Evolutionary conservation across 2,888 invertebrate genomes (phyloP).

Genomic region (Melipona bicolor): DNA sequence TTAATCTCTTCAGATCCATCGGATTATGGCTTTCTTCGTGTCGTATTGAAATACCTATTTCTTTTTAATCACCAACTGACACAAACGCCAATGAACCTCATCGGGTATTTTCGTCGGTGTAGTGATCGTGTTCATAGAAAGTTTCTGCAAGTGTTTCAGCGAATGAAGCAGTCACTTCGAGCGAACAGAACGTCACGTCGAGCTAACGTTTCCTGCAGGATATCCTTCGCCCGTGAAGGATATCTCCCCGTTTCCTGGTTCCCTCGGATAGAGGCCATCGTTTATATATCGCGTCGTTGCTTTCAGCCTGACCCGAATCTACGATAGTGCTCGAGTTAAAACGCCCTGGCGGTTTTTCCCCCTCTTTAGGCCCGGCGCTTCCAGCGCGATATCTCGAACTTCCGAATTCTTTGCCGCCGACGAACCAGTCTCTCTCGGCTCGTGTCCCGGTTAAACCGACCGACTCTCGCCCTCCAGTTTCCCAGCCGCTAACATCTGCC

Average conservation of each 20-base stretch:
- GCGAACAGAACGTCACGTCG: constrained; percentile 20
- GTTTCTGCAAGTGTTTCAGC: not conserved
- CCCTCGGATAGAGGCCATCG: constrained; percentile 22
- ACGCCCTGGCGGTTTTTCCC: constrained; percentile 39
- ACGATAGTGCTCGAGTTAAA: constrained; percentile 64
- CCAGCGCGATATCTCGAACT: constrained; percentile 69
- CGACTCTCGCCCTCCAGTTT: constrained; percentile 73
- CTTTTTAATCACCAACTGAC: accelerated
- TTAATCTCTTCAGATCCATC: not conserved
- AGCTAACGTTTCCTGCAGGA: constrained; percentile 7
- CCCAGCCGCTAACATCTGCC: constrained; percentile 60
- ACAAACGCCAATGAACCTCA: not conserved
- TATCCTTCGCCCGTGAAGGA: constrained; percentile 22
- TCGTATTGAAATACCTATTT: not conserved
- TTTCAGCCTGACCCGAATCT: constrained; percentile 69
- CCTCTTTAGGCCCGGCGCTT: constrained; percentile 49
- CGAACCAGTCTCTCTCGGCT: constrained; percentile 63
- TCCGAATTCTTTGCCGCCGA: constrained; percentile 61
- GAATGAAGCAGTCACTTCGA: constrained; percentile 21
- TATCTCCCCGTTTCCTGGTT: not conserved
- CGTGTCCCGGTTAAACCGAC: constrained; percentile 72
- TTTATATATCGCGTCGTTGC: constrained; percentile 49
- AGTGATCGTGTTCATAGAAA: not conserved
- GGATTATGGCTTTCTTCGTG: not conserved
- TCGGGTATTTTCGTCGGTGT: not conserved